Evolutionary conservation across 2,797 vertebrate genomes (phyloP), one percentile per base, ranked within the genome.

Genomic region (Falco berigora): DNA sequence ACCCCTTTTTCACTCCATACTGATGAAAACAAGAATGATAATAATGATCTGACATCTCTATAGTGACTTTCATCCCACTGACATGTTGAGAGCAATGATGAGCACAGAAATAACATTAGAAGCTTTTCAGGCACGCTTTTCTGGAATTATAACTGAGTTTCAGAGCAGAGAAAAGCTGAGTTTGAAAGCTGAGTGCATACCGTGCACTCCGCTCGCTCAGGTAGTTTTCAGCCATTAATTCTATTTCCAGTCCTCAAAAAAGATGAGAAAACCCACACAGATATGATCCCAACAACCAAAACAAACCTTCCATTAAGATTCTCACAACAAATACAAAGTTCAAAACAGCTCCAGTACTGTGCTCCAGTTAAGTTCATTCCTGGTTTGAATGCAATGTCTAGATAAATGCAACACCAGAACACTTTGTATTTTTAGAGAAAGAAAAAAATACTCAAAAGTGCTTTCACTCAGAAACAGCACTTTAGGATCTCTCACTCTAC

Each of bases 11-110:
- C 62, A 69, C 56, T 90, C 44, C 44, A 24, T 18, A 38, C 61
- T 52, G 81, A 96, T n/a, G 73, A 95, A 95, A 95, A 95, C 88
- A 95, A 68, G 93, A 90, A 95, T 55, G 85, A 90, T 86, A 95
- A 68, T 92, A 90, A 95, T 55, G 85, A 90, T 86, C 36, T 90
- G 85, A 83, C 62, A 74, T 89, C 95, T 93, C 75, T 92, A 23
- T 38, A 90, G 66, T 14, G 27, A 30, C 88, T 96, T 97, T 96
- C 88, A 96, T 97, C 87, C 83, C 10, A 5, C 66, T 96, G 96
- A 95, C 94, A 92, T 21, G 61, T 82, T 74, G 84, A 94, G 71
- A 94, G 93, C 78, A 94, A 71, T 62, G 90, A 94, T 44, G 68
- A 95, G 89, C 86, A 84, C 63, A 72, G 78, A 94, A 96, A 94